Percentiles rank a stretch among this genome's conserved stretches.
Evolutionary conservation across 2,888 invertebrate genomes (phyloP).

Genomic region (Parnassius mnemosyne): DNA sequence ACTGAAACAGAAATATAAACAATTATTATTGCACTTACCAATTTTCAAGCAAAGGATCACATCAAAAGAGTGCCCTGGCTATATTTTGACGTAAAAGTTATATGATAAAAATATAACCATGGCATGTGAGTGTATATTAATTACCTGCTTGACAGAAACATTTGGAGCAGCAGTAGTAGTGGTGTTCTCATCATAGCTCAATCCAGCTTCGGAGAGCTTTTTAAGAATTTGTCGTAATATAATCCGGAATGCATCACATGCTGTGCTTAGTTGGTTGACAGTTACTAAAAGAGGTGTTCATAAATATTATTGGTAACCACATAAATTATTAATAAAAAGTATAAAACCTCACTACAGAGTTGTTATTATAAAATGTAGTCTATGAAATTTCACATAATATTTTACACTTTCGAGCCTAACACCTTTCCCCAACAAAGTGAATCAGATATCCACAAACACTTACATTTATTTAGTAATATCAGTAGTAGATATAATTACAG

Average conservation of each 20-base stretch:
- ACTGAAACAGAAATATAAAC: constrained; percentile 51
- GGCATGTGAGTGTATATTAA: not conserved
- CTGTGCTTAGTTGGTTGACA: constrained; percentile 85
- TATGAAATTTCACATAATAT: too few species aligned
- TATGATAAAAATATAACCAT: not conserved
- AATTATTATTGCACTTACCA: not conserved
- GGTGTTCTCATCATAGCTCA: constrained; percentile 65
- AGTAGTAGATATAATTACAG: too few species aligned
- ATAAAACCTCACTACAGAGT: too few species aligned
- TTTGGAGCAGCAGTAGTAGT: constrained; percentile 61
- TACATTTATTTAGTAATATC: too few species aligned
- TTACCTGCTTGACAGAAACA: constrained; percentile 73
- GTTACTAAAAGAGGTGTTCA: constrained; percentile 76
- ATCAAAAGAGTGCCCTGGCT: too few species aligned
- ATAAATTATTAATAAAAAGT: not conserved
- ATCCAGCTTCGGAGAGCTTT: constrained; percentile 71
- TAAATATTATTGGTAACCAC: not conserved
- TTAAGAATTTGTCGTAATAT: constrained; percentile 71
- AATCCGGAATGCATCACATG: constrained; percentile 75
- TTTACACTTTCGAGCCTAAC: too few species aligned
- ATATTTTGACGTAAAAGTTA: not conserved
- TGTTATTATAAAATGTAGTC: too few species aligned
- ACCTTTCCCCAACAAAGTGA: too few species aligned
- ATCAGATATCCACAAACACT: too few species aligned
- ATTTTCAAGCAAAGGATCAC: too few species aligned